Evolutionary conservation across 2,113 vertebrate species (phyloP).

Genomic region (Brachyhypopomus gauderio): DNA sequence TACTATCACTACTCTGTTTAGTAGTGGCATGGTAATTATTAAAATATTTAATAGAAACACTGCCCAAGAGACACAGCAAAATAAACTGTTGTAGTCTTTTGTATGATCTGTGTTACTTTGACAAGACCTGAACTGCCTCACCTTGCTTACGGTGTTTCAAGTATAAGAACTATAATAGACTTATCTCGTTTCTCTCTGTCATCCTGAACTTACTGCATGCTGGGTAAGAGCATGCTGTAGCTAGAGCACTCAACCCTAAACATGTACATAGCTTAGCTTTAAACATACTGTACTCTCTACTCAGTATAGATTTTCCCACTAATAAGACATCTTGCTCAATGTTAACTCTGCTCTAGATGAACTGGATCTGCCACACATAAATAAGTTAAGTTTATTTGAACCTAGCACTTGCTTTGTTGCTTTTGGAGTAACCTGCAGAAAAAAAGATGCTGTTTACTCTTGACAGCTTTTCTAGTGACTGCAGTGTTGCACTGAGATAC

Average conservation of each 20-base stretch:
- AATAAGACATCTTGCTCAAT: slow-evolving; percentile 56
- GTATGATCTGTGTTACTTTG: slow-evolving; percentile 4
- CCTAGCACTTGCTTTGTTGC: slow-evolving; percentile 53
- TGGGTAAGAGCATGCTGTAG: slow-evolving; percentile 42
- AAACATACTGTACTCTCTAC: slow-evolving; percentile 37
- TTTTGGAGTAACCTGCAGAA: slow-evolving; percentile 38
- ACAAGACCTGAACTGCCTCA: slow-evolving; percentile 33
- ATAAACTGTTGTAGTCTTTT: background rate
- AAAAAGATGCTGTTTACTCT: slow-evolving; percentile 46
- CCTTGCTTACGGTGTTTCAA: slow-evolving; percentile 41
- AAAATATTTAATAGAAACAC: slow-evolving; percentile 24
- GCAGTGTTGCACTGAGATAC: slow-evolving; percentile 8
- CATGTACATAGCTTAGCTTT: slow-evolving; percentile 38
- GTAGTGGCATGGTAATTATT: background rate
- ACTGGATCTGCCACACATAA: slow-evolving; percentile 43
- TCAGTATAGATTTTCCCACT: slow-evolving; percentile 48
- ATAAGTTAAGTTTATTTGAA: slow-evolving; percentile 54
- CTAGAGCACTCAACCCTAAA: slow-evolving; percentile 45
- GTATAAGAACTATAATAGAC: slow-evolving; percentile 34
- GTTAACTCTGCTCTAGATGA: slow-evolving; percentile 48
- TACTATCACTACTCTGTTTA: background rate
- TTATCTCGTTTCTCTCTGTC: slow-evolving; percentile 6
- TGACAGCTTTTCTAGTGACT: slow-evolving; percentile 37
- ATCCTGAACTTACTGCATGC: slow-evolving; percentile 43
- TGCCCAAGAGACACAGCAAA: slow-evolving; percentile 7